phyloP scores from a whole-genome alignment of 2,888 invertebrate species.

The Cynaeus angustus region DNA sequence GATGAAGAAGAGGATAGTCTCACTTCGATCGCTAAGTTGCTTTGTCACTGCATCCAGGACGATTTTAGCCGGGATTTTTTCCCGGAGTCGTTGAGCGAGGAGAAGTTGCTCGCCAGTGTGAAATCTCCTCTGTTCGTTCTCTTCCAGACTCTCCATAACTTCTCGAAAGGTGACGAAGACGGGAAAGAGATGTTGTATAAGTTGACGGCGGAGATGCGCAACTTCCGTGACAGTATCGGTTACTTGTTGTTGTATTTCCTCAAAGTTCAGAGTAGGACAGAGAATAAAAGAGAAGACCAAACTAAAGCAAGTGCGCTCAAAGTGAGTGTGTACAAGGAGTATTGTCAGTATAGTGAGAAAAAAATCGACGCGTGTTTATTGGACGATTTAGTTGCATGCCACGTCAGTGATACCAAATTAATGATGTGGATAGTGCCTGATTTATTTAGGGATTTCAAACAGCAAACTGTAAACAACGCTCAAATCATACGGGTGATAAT shows the following conservation, averaged over 20 bases:
- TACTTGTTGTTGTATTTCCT: constrained; percentile 92
- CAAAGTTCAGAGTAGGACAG: constrained; percentile 81
- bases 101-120: constrained; percentile 83
- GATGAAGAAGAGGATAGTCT: constrained; percentile 60
- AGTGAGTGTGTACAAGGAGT: constrained; percentile 90
- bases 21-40: constrained; percentile 74
- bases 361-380: constrained; percentile 84
- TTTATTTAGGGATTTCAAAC: constrained; percentile 92
- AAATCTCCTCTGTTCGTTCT: constrained; percentile 87
- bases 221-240: constrained; percentile 83
- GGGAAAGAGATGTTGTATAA: constrained; percentile 84
- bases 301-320: constrained; percentile 79
- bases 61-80: constrained; percentile 71
- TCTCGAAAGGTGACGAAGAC: constrained; percentile 81
- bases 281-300: constrained; percentile 72
- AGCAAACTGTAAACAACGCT: constrained; percentile 89
- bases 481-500: constrained; percentile 92
- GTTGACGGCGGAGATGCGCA: constrained; percentile 86
- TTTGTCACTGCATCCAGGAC: constrained; percentile 75
- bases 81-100: constrained; percentile 76
- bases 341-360: constrained; percentile 85
- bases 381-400: constrained; percentile 90
- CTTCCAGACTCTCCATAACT: constrained; percentile 86
- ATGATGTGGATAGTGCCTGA: constrained; percentile 95
- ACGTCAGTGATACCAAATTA: constrained; percentile 90